Evolutionary conservation across 2,113 vertebrate genomes (phyloP), one percentile per base, ranked within the genome.

Genomic region (Hymenochirus boettgeri): DNA sequence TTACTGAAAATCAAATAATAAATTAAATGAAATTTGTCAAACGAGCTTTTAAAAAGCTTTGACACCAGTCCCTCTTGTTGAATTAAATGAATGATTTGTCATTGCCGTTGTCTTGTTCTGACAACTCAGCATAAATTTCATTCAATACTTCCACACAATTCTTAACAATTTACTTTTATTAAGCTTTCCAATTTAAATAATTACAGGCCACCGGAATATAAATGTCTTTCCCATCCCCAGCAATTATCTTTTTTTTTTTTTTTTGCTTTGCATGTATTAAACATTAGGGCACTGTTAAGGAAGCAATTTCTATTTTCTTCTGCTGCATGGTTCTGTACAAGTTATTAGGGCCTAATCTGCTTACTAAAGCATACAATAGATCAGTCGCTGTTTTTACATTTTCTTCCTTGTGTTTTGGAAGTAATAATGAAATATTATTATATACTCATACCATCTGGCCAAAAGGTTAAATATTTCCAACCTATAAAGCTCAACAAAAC

Each of bases 141-240:
- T 66, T 42, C 64, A 66, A 35, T 66, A 51, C 57, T 58, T 51
- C 59, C 56, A 53, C 23, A 62, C 48, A 62, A 31, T 53, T 55
- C 53, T 46, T 48, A 65, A 57, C 52, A 65, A 66, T 33, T 58
- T 58, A 29, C 56, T 22, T 67, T 52, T 59, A 59, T 59, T 67
- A 67, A 59, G 47, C 15, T n/a, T 62, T 60, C 56, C 47, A 67
- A 67, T 67, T 67, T 59, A 67, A 67, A 67, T 67, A 59, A 67
- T 67, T 67, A 67, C 56, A 53, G 65, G 47, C 56, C 65, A 67
- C 65, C 65, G 52, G 65, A 42, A 53, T 42, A 29, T 67, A 29
- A 67, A 67, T 39, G 23, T 47, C 53, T 66, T 67, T 67, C 31
- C 52, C 65, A 67, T 59, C 46, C 11, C 22, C 9, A 4, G n/a